These are phyloP conservation scores for Trypoxylon attenuatum DNA, from an alignment of 2,888 invertebrate genomes.

Conservation along the genomic window DNA sequence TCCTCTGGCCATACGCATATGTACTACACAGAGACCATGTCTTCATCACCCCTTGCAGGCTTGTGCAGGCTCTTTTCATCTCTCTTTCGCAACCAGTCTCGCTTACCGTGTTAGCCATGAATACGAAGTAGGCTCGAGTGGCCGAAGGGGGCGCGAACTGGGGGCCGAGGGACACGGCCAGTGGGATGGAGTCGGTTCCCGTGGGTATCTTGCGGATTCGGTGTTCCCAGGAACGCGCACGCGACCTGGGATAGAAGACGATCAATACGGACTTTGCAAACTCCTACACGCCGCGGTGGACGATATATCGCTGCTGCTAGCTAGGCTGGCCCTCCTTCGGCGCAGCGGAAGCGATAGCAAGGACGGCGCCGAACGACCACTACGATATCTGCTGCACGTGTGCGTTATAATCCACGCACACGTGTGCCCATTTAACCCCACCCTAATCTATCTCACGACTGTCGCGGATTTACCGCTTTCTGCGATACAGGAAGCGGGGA, in stretches of 20 bases:
- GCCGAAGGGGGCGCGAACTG: constrained; percentile 29
- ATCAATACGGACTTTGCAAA: constrained; percentile 67
- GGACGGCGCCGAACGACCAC: constrained; percentile 15
- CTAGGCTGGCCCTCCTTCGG: constrained; percentile 34
- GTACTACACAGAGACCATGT: too few relatives aligned
- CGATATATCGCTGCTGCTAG: constrained; percentile 37
- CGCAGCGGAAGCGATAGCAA: constrained; percentile 19
- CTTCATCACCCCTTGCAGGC: not conserved
- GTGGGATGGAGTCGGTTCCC: constrained; percentile 63
- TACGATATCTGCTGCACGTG: constrained; percentile 41
- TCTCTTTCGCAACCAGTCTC: constrained; percentile 7
- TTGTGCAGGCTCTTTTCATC: too few relatives aligned
- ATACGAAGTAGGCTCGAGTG: constrained; percentile 55
- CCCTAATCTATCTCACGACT: constrained; percentile 36
- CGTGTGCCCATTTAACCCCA: constrained; percentile 54
- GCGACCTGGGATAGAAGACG: constrained; percentile 65
- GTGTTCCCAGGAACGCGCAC: constrained; percentile 72
- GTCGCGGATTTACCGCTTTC: constrained; percentile 56
- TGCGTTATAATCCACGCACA: constrained; percentile 57
- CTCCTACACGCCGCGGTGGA: constrained; percentile 54
- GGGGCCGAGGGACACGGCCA: constrained; percentile 27
- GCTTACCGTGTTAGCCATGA: constrained; percentile 43
- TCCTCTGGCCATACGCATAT: too few relatives aligned
- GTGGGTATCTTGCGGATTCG: constrained; percentile 67
- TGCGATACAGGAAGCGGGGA: constrained; percentile 28